Evolutionary conservation across 2,113 vertebrate genomes (phyloP).

Genomic region (Litocranius walleri): DNA sequence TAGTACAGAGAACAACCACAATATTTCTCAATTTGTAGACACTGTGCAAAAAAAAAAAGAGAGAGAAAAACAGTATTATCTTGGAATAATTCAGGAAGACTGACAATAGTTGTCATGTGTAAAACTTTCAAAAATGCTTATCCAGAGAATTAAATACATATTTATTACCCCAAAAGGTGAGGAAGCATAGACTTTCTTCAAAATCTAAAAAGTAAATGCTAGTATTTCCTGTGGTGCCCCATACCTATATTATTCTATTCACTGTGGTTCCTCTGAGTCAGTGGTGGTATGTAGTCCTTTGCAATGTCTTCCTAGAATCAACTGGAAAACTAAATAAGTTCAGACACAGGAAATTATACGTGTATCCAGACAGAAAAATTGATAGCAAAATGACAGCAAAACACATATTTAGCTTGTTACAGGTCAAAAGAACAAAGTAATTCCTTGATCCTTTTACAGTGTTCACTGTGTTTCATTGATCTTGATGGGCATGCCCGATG

Average conservation of each 20-base stretch:
- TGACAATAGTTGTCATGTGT: not conserved
- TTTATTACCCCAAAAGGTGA: not conserved
- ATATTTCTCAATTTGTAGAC: not conserved
- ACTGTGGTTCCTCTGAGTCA: not conserved
- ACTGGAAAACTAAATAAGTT: not conserved
- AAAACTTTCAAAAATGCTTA: not conserved
- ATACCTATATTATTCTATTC: not conserved
- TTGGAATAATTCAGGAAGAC: not conserved
- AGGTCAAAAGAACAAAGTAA: not conserved
- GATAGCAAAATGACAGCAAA: not conserved
- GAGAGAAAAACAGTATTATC: not conserved
- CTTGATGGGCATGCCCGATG: not conserved
- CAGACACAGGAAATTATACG: not conserved
- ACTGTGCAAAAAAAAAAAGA: not conserved
- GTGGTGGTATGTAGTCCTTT: accelerated
- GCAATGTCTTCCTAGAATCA: not conserved
- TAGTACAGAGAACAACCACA: not conserved
- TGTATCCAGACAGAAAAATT: not conserved
- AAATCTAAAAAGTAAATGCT: not conserved
- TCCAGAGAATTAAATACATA: not conserved
- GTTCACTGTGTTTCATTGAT: not conserved
- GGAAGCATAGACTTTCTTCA: not conserved
- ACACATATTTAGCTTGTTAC: not conserved
- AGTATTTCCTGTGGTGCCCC: not conserved
- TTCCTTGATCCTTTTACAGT: not conserved